phyloP scores from a whole-genome alignment of 64 coral and sea anemone species.

The Exaiptasia diaphana region DNA sequence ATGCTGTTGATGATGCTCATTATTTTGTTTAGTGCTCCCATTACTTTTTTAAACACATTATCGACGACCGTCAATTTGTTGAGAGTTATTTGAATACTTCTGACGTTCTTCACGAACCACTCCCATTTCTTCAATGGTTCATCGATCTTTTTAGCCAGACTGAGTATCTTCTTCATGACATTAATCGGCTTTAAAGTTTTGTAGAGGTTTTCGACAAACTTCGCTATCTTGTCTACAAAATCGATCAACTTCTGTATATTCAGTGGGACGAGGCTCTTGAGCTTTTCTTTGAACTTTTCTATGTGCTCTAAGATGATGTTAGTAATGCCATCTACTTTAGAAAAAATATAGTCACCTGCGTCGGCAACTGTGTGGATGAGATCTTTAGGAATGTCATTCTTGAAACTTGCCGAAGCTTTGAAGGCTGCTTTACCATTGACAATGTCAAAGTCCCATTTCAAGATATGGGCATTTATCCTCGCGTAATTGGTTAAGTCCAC shows the following conservation, averaged over 20 bases:
- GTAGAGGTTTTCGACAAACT: constrained; percentile 61
- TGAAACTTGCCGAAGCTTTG: constrained; percentile 86
- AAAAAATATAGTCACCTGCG: constrained; percentile 67
- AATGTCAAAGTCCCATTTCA: constrained; percentile 71
- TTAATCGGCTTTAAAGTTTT: constrained; percentile 54
- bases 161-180: constrained; percentile 52
- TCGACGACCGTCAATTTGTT: constrained; percentile 46
- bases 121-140: constrained; percentile 15
- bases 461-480: constrained; percentile 59
- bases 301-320: constrained; percentile 71
- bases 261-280: constrained; percentile 56
- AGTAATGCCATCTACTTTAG: constrained; percentile 52
- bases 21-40: constrained; percentile 58
- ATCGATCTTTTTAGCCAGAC: constrained; percentile 39
- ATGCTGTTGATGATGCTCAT: constrained; percentile 47
- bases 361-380: constrained; percentile 79
- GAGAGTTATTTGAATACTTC: constrained; percentile 41
- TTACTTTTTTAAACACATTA: constrained; percentile 53
- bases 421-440: constrained; percentile 87
- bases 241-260: constrained; percentile 56
- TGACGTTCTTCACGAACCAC: constrained; percentile 25
- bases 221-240: constrained; percentile 59
- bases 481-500: constrained; percentile 78
- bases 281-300: constrained; percentile 57
- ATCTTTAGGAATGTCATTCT: constrained; percentile 95